These are phyloP conservation scores for Protonibea diacanthus DNA, from an alignment of 2,797 vertebrate species.

Conservation along the genomic window DNA sequence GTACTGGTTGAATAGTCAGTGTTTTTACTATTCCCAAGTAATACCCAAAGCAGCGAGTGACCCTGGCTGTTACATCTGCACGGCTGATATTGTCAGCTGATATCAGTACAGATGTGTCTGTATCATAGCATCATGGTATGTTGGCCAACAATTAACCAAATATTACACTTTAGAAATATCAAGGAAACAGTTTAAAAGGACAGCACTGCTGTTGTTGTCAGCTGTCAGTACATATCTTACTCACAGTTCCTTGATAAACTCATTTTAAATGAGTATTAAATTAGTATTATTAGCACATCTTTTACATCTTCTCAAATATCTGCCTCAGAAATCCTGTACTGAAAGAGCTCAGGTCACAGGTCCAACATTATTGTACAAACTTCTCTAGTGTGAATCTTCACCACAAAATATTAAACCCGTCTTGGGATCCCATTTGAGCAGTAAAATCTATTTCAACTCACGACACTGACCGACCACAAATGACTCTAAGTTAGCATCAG, in stretches of 20 bases:
- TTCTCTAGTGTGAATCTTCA: background rate
- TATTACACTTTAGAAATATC: background rate
- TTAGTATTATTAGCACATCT: background rate
- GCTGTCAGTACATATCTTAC: background rate
- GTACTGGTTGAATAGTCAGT: background rate
- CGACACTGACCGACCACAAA: background rate
- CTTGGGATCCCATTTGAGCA: background rate
- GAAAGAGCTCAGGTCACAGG: background rate
- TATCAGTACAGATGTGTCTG: background rate
- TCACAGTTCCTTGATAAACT: background rate
- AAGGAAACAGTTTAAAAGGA: background rate
- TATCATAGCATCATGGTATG: background rate
- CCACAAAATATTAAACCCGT: background rate
- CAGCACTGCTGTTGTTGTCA: background rate
- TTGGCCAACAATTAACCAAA: background rate
- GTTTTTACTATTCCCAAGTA: background rate
- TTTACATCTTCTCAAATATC: background rate
- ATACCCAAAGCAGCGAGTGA: background rate
- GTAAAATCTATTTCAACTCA: background rate
- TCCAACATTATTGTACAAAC: background rate
- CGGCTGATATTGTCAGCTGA: background rate
- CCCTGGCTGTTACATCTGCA: background rate
- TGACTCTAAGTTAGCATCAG: slow-evolving; percentile 5
- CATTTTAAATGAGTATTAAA: background rate
- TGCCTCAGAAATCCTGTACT: background rate